Percentiles rank a stretch among this genome's conserved stretches.
Evolutionary conservation across 1,140 invertebrate genomes (phyloP).

Genomic region (Lethrus apterus): DNA sequence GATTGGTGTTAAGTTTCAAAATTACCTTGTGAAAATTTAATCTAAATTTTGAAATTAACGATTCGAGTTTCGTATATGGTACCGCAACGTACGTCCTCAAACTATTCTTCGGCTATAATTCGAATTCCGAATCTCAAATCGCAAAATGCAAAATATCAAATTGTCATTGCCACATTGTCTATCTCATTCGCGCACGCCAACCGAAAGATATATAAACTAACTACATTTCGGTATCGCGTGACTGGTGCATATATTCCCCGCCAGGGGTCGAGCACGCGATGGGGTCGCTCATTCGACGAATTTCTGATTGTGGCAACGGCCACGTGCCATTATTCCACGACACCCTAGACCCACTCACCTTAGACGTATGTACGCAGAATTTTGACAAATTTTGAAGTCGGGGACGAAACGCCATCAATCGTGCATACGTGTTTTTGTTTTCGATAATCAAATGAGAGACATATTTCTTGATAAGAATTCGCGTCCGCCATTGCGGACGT

Average conservation of each 20-base stretch:
- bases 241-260: slow-evolving; percentile 29
- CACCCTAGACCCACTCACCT: slow-evolving; percentile 7
- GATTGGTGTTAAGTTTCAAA: too few relatives aligned
- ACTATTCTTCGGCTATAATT: too few relatives aligned
- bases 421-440: slow-evolving; percentile 2
- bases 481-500: slow-evolving; percentile 22
- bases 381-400: too few relatives aligned
- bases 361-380: too few relatives aligned
- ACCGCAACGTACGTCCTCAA: too few relatives aligned
- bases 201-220: slow-evolving; percentile 25
- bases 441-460: slow-evolving; percentile 6
- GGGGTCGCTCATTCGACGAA: slow-evolving; percentile 22
- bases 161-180: slow-evolving; percentile 30
- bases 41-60: too few relatives aligned
- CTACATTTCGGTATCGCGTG: slow-evolving; percentile 31
- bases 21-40: too few relatives aligned
- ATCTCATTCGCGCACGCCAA: too few relatives aligned
- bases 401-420: too few relatives aligned
- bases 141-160: slow-evolving; percentile 17
- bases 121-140: too few relatives aligned
- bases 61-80: too few relatives aligned
- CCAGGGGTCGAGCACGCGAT: slow-evolving; percentile 23
- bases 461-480: slow-evolving; percentile 8
- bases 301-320: slow-evolving; percentile 33
- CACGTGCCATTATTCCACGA: slow-evolving; percentile 32